Conservation (phyloP, 2,888 invertebrate species). For the Acleris holmiana region DNA sequence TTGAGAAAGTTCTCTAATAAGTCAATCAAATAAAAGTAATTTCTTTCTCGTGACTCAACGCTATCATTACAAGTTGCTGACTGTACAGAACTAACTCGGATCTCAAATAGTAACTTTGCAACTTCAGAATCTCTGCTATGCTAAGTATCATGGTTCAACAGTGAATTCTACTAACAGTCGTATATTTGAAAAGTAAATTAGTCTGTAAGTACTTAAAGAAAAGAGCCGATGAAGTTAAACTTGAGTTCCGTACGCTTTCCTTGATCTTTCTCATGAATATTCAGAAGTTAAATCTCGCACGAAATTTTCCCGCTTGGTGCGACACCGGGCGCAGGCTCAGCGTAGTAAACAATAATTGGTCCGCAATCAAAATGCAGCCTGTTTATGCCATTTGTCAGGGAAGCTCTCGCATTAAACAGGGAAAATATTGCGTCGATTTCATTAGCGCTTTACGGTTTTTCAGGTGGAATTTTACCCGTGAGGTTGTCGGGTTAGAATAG, state of each 20-base stretch:
- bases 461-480: background rate
- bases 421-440: background rate
- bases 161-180: no score
- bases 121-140: background rate
- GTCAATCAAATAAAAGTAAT: no score
- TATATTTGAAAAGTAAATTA: background rate
- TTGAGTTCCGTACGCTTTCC: conserved; percentile 15
- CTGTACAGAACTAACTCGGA: no score
- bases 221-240: background rate
- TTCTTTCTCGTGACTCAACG: background rate
- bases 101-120: background rate
- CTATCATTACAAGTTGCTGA: background rate
- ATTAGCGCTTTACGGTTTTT: background rate
- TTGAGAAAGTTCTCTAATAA: no score
- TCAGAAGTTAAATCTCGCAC: conserved; percentile 23
- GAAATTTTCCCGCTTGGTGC: conserved; percentile 9
- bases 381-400: conserved; percentile 8
- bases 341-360: conserved; percentile 17
- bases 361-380: conserved; percentile 8
- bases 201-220: background rate
- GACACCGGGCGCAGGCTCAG: background rate
- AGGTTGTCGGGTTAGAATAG: no score
- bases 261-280: conserved; percentile 33
- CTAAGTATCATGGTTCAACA: no score
- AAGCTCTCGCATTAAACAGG: background rate